Evolutionary conservation across 2,113 vertebrate genomes (phyloP).

Genomic region (Pipa parva): DNA sequence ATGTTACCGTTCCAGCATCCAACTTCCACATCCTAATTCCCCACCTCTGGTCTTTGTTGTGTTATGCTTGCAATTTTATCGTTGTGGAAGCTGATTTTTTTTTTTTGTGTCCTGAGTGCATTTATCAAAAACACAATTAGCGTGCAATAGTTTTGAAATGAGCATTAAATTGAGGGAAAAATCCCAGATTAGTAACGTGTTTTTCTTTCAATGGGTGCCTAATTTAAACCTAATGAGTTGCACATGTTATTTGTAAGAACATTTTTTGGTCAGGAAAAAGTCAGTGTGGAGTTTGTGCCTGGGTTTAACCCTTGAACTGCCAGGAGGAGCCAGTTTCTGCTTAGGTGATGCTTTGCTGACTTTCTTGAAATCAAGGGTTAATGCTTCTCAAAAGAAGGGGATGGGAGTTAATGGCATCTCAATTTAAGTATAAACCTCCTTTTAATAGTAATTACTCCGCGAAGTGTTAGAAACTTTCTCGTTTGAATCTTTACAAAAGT

Average conservation of each 20-base stretch:
- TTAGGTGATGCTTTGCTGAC: background rate
- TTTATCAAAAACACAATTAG: constrained; percentile 18
- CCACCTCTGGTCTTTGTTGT: background rate
- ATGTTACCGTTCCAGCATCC: background rate
- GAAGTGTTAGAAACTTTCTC: too few relatives aligned
- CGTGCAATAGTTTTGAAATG: constrained; percentile 20
- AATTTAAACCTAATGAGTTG: constrained; percentile 29
- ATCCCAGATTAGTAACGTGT: constrained; percentile 8
- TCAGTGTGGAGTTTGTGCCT: constrained; percentile 5
- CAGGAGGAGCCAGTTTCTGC: background rate
- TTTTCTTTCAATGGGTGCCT: constrained; percentile 25
- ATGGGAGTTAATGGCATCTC: too few relatives aligned
- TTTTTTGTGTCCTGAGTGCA: constrained; percentile 8
- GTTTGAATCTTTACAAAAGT: too few relatives aligned
- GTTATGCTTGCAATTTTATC: background rate
- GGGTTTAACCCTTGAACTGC: constrained; percentile 9
- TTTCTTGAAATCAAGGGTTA: background rate
- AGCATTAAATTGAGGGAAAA: constrained; percentile 29
- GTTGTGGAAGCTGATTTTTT: background rate
- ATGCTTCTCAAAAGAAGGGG: too few relatives aligned
- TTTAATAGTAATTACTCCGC: too few relatives aligned
- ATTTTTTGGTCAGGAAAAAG: constrained; percentile 26
- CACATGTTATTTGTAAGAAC: constrained; percentile 24
- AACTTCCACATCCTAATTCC: background rate
- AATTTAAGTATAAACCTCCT: too few relatives aligned